phyloP scores from a whole-genome alignment of 2,113 vertebrate species.

The Sorex araneus region DNA sequence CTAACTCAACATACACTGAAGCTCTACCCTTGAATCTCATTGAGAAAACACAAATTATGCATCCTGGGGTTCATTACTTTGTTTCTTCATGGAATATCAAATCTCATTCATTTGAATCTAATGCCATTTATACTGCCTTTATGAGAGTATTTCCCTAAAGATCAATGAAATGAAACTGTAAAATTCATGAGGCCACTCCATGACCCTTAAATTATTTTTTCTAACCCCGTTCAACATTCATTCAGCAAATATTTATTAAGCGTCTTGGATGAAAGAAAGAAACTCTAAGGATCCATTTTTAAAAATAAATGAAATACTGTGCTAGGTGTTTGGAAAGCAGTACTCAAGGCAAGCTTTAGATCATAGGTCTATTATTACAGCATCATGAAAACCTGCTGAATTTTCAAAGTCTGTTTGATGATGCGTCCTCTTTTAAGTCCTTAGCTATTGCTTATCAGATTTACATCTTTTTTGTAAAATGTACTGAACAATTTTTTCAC shows the following conservation, averaged over 20 bases:
- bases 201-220: conserved; percentile 66
- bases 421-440: background rate
- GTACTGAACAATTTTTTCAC: background rate
- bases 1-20: background rate
- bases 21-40: background rate
- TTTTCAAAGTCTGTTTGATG: conserved; percentile 54
- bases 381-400: conserved; percentile 49
- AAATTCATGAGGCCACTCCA: conserved; percentile 64
- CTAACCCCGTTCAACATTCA: conserved; percentile 54
- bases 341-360: conserved; percentile 25
- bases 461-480: background rate
- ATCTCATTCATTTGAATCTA: conserved; percentile 54
- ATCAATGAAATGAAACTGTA: conserved; percentile 68
- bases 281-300: conserved; percentile 39
- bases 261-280: background rate
- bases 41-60: conserved; percentile 19
- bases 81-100: conserved; percentile 49
- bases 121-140: conserved; percentile 38
- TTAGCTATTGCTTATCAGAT: conserved; percentile 8
- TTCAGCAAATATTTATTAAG: conserved; percentile 73
- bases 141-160: conserved; percentile 59
- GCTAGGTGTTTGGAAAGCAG: conserved; percentile 37
- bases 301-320: conserved; percentile 50
- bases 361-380: conserved; percentile 45
- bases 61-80: background rate